These are phyloP conservation scores for Keiferia lycopersicella DNA, from an alignment of 2,888 invertebrate genomes.

Conservation along the genomic window DNA sequence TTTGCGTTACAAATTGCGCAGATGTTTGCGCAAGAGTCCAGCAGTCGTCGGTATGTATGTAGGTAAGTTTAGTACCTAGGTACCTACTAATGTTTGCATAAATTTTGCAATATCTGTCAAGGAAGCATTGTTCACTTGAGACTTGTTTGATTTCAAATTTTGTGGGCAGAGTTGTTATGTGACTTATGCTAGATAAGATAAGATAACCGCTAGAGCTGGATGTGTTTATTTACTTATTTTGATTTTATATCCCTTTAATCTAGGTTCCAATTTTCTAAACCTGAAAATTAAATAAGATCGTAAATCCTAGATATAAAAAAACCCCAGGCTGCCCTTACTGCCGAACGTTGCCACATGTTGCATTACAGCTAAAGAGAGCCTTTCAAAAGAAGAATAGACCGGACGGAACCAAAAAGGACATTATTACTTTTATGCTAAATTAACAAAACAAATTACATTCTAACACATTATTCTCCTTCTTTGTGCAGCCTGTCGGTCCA, in stretches of 20 bases:
- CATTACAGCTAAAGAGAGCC: neutral
- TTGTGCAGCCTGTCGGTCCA: slow-evolving; percentile 11
- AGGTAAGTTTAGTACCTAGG: neutral
- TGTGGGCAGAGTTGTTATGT: too few relatives aligned
- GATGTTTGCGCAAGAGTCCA: neutral
- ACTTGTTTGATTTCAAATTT: too few relatives aligned
- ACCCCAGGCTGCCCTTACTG: too few relatives aligned
- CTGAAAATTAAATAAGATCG: too few relatives aligned
- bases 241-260: too few relatives aligned
- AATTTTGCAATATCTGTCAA: neutral
- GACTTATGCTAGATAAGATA: too few relatives aligned
- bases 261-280: too few relatives aligned
- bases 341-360: neutral
- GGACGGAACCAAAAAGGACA: slow-evolving; percentile 24
- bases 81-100: too few relatives aligned
- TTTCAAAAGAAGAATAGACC: slow-evolving; percentile 12
- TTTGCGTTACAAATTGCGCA: neutral
- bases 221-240: too few relatives aligned
- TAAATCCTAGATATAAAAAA: too few relatives aligned
- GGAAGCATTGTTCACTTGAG: neutral
- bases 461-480: neutral
- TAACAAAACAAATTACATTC: neutral
- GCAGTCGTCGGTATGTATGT: too few relatives aligned
- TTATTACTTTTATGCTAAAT: neutral
- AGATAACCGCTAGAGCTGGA: too few relatives aligned